Conservation (phyloP, 2,797 vertebrate genomes). For the Pseudocheirus occidentalis region DNA sequence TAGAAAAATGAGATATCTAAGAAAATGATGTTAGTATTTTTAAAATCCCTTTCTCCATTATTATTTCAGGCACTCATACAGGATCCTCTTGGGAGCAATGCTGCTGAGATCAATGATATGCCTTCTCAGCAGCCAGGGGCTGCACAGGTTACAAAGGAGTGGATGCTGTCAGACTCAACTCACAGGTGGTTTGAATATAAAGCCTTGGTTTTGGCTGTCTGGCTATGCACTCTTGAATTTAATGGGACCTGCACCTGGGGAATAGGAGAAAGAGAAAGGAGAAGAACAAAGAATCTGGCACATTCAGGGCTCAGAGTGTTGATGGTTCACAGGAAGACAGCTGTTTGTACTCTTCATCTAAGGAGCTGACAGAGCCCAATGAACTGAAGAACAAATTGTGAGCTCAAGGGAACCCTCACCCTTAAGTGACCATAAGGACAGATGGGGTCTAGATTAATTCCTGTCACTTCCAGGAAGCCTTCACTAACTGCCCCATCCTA, state of each 20-base stretch:
- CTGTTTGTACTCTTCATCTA: slow-evolving; percentile 34
- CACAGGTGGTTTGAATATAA: slow-evolving; percentile 50
- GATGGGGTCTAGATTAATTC: background rate
- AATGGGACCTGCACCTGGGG: slow-evolving; percentile 40
- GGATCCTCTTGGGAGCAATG: background rate
- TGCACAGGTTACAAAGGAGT: slow-evolving; percentile 35
- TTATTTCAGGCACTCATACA: slow-evolving; percentile 50
- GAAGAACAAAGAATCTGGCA: slow-evolving; percentile 4
- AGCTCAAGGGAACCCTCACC: background rate
- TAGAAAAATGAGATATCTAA: slow-evolving; percentile 39
- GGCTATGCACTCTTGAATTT: slow-evolving; percentile 59
- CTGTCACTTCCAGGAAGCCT: background rate
- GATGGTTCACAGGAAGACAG: slow-evolving; percentile 10
- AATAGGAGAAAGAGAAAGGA: slow-evolving; percentile 31
- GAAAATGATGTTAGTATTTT: slow-evolving; percentile 49
- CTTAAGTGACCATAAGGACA: background rate
- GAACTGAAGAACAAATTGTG: background rate
- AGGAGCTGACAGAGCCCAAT: background rate
- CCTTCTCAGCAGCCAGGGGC: slow-evolving; percentile 41
- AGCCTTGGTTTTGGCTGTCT: slow-evolving; percentile 42
- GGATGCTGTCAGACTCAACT: background rate
- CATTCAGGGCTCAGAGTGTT: background rate
- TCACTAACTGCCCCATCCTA: background rate
- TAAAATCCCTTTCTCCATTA: slow-evolving; percentile 27
- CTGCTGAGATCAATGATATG: slow-evolving; percentile 39